Evolutionary conservation across 2,888 invertebrate species (phyloP), one percentile per base, ranked within the genome.

Genomic region (Drosophila niveifrons): DNA sequence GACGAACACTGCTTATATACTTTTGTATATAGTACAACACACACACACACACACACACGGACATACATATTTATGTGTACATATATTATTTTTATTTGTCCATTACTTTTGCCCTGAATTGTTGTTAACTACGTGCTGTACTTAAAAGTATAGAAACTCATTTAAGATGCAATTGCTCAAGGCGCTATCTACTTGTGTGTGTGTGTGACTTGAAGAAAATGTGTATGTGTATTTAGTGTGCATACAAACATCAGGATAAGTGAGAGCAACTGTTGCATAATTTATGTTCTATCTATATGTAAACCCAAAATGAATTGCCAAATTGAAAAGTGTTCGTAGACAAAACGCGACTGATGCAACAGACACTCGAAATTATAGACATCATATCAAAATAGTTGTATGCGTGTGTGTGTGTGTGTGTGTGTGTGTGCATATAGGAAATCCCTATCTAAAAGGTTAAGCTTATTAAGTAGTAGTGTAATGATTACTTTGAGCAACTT

Each of bases 301-400:
- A 61, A 50, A 58, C 41, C 46, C 29, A 66, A 50, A 59, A 66
- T 61, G 15, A 67, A 67, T 70, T 70, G 77, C 79, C 80, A 78
- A 78, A 75, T 61, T 53, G 57, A 71, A 52, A 69, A 76, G 59
- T 78, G 77, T 78, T 74, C 64, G 75, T 64, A 59, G 47, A 59
- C n/a, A 43, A 71, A 70, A 56, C 61, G 74, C 66, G 74, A 75
- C 74, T 75, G 74, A 75, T 70, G 75, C 62, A 63, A 74, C 52
- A 46, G 67, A 67, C 67, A 53, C 72, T 57, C 72, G 51, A 74
- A 73, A 67, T 55, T 67, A 44, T 10, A 74, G 39, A 48, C 47
- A 44, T 55, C 29, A 50, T 15, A 58, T 23, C 23, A 44, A n/a
- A n/a, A 11, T 28, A 29, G 11, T 13, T 53, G 28, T 34, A 23